Conservation (phyloP, 2,113 vertebrate species). For the Fregetta grallaria region DNA sequence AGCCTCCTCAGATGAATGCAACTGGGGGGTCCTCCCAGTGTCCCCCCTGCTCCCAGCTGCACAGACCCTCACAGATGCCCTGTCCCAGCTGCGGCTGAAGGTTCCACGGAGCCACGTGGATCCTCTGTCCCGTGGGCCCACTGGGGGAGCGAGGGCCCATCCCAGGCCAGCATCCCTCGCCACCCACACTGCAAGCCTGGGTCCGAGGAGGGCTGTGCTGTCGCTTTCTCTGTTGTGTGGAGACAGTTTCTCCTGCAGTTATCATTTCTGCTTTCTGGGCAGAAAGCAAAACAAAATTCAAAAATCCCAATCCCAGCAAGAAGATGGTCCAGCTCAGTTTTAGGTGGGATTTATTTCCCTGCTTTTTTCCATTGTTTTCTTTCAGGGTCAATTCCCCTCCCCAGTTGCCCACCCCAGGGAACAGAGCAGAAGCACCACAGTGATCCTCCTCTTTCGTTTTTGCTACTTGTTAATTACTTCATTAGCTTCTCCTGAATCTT, state of each 20-base stretch:
- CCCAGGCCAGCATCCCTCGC: background rate
- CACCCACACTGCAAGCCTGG: background rate
- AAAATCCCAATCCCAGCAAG: background rate
- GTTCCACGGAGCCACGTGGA: background rate
- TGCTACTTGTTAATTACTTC: background rate
- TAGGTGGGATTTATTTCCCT: background rate
- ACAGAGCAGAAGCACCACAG: background rate
- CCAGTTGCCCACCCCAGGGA: background rate
- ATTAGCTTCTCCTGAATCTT: background rate
- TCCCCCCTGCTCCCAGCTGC: background rate
- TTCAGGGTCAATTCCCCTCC: background rate
- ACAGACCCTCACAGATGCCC: rapidly evolving
- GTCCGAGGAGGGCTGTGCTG: background rate
- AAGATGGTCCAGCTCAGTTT: background rate
- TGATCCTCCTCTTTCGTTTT: background rate
- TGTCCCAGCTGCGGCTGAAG: rapidly evolving
- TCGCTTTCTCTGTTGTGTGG: background rate
- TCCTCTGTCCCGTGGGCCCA: rapidly evolving
- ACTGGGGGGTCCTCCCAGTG: too few species aligned
- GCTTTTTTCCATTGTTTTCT: background rate
- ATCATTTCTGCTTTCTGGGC: background rate
- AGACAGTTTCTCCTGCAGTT: background rate
- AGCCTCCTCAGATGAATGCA: background rate
- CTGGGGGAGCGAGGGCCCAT: background rate
- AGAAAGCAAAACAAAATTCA: background rate